These are phyloP conservation scores for Manis javanica DNA, from an alignment of 2,797 vertebrate species.

Conservation along the genomic window DNA sequence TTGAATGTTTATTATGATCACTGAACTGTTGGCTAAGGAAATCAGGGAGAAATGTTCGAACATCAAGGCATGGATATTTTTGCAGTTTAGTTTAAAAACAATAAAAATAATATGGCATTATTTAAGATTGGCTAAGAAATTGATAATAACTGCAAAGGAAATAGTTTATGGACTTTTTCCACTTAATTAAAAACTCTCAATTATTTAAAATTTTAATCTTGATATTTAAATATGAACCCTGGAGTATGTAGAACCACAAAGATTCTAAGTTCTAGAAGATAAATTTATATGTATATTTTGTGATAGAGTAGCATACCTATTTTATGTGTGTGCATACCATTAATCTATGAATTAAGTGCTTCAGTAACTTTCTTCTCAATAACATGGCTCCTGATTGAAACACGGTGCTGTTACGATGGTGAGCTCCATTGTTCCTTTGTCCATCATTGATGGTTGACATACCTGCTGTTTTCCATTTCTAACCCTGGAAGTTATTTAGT, in stretches of 20 bases:
- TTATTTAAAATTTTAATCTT: neutral
- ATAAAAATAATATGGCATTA: neutral
- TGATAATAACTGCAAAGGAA: neutral
- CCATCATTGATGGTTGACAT: neutral
- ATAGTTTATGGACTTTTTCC: neutral
- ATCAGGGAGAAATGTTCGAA: constrained; percentile 32
- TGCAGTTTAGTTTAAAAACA: constrained; percentile 19
- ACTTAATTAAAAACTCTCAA: constrained; percentile 37
- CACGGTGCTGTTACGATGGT: neutral
- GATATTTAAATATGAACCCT: neutral
- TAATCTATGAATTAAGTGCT: neutral
- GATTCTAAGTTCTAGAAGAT: constrained; percentile 1
- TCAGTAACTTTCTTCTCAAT: neutral
- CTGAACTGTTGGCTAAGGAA: constrained; percentile 60
- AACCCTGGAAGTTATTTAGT: neutral
- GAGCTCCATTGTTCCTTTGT: neutral
- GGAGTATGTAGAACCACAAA: constrained; percentile 24
- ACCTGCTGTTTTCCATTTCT: neutral
- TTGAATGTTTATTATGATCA: constrained; percentile 56
- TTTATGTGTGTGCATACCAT: too few species aligned
- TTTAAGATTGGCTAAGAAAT: constrained; percentile 3
- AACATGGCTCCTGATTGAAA: neutral
- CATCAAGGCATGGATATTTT: neutral
- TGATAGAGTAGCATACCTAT: neutral
- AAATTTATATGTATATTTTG: neutral